Evolutionary conservation across 2,888 invertebrate genomes (phyloP).

Genomic region (Cerastis leucographa): DNA sequence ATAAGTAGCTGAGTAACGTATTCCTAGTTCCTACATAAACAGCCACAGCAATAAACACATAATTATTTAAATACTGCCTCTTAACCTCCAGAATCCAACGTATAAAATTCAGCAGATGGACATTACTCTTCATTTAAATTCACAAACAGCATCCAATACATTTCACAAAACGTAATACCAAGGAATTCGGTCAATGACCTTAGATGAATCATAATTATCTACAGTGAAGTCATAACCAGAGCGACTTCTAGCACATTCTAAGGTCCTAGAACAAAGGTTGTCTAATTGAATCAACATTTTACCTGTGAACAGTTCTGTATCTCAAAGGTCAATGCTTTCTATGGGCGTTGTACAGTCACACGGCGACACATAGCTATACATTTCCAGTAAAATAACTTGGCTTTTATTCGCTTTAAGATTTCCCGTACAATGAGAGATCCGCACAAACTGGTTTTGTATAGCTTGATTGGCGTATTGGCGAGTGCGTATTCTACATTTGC

Average conservation of each 20-base stretch:
- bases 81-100: background rate
- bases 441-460: too few relatives aligned
- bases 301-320: slow-evolving; percentile 42
- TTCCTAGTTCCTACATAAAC: background rate
- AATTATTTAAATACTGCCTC: too few relatives aligned
- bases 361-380: too few relatives aligned
- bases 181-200: slow-evolving; percentile 21
- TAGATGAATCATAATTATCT: slow-evolving; percentile 16
- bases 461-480: too few relatives aligned
- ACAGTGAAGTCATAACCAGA: slow-evolving; percentile 5
- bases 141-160: background rate
- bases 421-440: too few relatives aligned
- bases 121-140: background rate
- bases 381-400: too few relatives aligned
- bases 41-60: background rate
- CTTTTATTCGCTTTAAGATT: too few relatives aligned
- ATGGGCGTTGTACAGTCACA: slow-evolving; percentile 3
- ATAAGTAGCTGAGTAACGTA: background rate
- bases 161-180: background rate
- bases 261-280: slow-evolving; percentile 41
- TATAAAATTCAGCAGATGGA: background rate
- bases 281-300: slow-evolving; percentile 31
- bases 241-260: slow-evolving; percentile 20
- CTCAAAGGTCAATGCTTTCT: slow-evolving; percentile 45
- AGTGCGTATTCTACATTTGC: background rate